Percentiles rank a stretch among this genome's conserved stretches.
Conservation (phyloP, 2,888 invertebrate species). For the Eremobia ochroleuca region DNA sequence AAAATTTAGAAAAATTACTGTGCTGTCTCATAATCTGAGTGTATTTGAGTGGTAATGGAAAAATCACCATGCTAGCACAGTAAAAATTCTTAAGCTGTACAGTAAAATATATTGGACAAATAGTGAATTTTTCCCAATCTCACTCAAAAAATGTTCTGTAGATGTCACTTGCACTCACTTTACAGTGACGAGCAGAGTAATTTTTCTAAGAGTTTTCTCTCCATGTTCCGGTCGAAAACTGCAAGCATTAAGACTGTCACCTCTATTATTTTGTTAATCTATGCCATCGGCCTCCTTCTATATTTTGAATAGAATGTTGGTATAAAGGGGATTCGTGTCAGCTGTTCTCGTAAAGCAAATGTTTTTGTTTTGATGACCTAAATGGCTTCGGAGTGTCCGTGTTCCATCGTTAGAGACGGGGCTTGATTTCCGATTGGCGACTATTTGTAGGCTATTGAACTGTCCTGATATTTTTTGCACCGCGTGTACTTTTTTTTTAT, state of each 20-base stretch:
- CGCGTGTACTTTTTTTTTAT: not conserved
- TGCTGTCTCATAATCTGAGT: too few relatives aligned
- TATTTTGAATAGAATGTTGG: constrained; percentile 67
- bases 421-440: constrained; percentile 31
- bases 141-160: too few relatives aligned
- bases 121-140: too few relatives aligned
- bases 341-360: constrained; percentile 52
- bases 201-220: too few relatives aligned
- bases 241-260: not conserved
- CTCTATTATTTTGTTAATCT: constrained; percentile 35
- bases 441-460: constrained; percentile 28
- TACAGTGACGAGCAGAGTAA: too few relatives aligned
- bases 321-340: constrained; percentile 61
- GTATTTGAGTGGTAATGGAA: too few relatives aligned
- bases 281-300: constrained; percentile 65
- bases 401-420: constrained; percentile 15
- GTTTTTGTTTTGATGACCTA: constrained; percentile 63
- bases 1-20: too few relatives aligned
- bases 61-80: too few relatives aligned
- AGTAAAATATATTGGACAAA: too few relatives aligned
- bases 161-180: too few relatives aligned
- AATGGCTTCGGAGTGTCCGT: constrained; percentile 43
- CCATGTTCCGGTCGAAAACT: not conserved
- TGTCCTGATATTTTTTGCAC: constrained; percentile 6
- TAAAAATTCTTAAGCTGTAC: too few relatives aligned